phyloP scores from a whole-genome alignment of 2,113 vertebrate genomes.

The Micromys minutus region DNA sequence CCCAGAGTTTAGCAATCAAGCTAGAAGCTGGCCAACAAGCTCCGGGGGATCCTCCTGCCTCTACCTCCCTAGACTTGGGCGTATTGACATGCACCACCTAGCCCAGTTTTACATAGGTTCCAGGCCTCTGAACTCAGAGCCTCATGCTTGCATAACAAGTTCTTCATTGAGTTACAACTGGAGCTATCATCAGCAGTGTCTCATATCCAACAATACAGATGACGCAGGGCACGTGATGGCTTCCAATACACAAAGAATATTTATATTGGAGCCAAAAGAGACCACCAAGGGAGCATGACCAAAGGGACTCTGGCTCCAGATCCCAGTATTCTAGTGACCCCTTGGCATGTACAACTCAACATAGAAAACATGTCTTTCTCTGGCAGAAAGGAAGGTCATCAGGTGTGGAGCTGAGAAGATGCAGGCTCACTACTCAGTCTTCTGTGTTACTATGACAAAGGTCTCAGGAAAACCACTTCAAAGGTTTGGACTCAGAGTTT shows the following conservation, averaged over 20 bases:
- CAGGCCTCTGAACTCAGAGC: not conserved
- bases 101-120: not conserved
- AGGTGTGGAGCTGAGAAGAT: not conserved
- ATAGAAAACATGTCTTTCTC: not conserved
- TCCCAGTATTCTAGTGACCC: accelerated
- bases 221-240: too few relatives aligned
- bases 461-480: not conserved
- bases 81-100: not conserved
- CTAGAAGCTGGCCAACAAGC: not conserved
- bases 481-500: not conserved
- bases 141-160: not conserved
- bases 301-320: not conserved
- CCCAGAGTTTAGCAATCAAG: not conserved
- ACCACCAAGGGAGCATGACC: not conserved
- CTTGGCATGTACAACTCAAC: too few relatives aligned
- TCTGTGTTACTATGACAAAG: not conserved
- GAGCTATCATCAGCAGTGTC: not conserved
- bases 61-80: not conserved
- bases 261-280: not conserved
- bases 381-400: not conserved
- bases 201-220: not conserved
- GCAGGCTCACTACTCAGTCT: accelerated
- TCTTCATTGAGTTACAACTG: not conserved
- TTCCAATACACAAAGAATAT: not conserved
- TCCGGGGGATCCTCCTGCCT: not conserved